Evolutionary conservation across 2,888 invertebrate genomes (phyloP), one percentile per base, ranked within the genome.

Genomic region (Tethea ocularis): DNA sequence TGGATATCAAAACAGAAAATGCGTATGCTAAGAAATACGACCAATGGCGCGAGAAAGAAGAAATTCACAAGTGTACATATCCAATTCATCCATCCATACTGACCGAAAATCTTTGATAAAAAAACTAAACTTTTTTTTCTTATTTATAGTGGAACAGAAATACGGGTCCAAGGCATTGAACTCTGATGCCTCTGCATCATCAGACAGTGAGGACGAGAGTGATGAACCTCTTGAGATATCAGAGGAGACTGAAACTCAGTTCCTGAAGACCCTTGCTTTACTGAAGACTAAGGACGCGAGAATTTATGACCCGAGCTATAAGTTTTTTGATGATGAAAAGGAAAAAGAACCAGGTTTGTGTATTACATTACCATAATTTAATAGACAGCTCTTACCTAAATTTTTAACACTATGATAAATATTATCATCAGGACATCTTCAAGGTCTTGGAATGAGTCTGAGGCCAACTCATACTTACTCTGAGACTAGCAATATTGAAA

Each of bases 281-380:
- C 86, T 99, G 53, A 99, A 98, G 83, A 96, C 95, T 53, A 97
- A 97, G 80, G 97, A 99, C 90, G 97, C 98, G 0, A 94, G 94
- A 70, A 98, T 99, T 66, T 99, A 99, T 86, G 95, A 98, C 78
- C 94, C 96, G 51, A 93, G 94, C 58, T 94, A 94, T 33, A 94
- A 93, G 57, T 97, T 97, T 78, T 98, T 97, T 87, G 88, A 93
- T 54, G 81, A 86, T 1, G 80, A 80, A 11, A 76, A 85, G 65
- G 83, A 86, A 36, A 95, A 91, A 88, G 84, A 83, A 59, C 74
- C 78, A 69, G 88, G 89, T 86, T 74, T 51, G 56, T 58, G 20
- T n/a, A 36, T 10, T 6, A 26, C n/a, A 26, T n/a, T 24, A 55
- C 17, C n/a, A 5, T 38, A 36, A 36, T 38, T 38, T 29, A 29